Conservation (phyloP, 2,888 invertebrate genomes). For the Brachypalpus laphriformis region DNA sequence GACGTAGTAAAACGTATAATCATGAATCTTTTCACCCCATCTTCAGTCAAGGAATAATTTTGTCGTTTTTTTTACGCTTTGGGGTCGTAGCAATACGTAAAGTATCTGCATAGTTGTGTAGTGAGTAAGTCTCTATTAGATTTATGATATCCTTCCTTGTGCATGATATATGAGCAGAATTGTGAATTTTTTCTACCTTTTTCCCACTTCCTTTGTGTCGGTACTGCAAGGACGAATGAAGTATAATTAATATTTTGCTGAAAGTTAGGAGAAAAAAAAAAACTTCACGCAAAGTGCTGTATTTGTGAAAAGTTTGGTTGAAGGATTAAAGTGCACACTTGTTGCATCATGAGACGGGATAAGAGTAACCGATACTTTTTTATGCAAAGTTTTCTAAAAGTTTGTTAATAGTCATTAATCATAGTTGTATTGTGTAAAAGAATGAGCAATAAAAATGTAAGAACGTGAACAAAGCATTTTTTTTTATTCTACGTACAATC, state of each 20-base stretch:
- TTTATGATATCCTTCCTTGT: constrained; percentile 13
- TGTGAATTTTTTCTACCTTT: neutral
- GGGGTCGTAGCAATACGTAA: neutral
- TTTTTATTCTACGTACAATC: constrained; percentile 37
- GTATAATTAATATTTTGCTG: constrained; percentile 24
- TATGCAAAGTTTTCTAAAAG: neutral
- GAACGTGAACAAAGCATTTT: constrained; percentile 27
- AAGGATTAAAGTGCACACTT: constrained; percentile 32
- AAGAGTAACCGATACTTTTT: neutral
- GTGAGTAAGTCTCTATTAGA: neutral
- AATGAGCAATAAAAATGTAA: neutral
- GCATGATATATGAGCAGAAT: neutral
- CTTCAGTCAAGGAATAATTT: neutral
- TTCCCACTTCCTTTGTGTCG: neutral
- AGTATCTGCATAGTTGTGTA: neutral
- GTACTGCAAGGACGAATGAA: neutral
- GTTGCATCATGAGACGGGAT: constrained; percentile 9
- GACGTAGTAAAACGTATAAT: constrained; percentile 15
- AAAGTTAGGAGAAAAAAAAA: neutral
- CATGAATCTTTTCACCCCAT: neutral
- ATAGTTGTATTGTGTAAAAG: constrained; percentile 18
- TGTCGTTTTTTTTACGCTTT: neutral
- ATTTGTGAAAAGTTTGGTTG: constrained; percentile 10
- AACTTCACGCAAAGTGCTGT: neutral
- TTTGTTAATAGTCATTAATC: constrained; percentile 43